phyloP scores from a whole-genome alignment of 2,797 vertebrate genomes.

The Valencia hispanica region DNA sequence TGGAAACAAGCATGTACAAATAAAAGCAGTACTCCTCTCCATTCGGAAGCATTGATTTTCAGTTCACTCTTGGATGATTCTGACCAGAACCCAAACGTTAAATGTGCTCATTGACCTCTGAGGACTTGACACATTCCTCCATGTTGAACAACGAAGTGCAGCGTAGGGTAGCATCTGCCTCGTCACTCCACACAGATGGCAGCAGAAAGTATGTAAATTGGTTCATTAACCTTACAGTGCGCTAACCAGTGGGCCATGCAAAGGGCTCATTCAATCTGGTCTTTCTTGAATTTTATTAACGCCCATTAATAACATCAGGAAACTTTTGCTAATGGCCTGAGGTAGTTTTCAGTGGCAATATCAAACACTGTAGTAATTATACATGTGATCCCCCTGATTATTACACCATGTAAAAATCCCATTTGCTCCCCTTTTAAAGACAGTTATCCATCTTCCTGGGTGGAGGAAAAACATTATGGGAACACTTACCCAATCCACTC shows the following conservation, averaged over 20 bases:
- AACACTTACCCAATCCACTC: constrained; percentile 26
- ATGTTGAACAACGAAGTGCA: constrained; percentile 58
- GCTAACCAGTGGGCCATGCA: constrained; percentile 76
- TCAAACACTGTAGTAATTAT: constrained; percentile 81
- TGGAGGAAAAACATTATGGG: constrained; percentile 27
- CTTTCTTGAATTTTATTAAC: constrained; percentile 80
- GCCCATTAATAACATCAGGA: constrained; percentile 75
- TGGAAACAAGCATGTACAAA: constrained; percentile 4
- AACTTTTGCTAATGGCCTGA: constrained; percentile 75
- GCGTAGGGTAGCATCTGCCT: constrained; percentile 67
- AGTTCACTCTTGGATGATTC: constrained; percentile 22
- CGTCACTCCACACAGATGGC: constrained; percentile 74
- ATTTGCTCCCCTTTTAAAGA: constrained; percentile 34
- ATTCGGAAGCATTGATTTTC: constrained; percentile 28
- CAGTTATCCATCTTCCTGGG: constrained; percentile 48
- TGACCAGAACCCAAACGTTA: constrained; percentile 41
- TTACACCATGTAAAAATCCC: constrained; percentile 65
- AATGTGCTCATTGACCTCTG: constrained; percentile 50
- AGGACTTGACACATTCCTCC: constrained; percentile 62
- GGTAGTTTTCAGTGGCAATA: constrained; percentile 72
- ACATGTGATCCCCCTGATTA: constrained; percentile 81
- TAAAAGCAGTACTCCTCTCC: constrained; percentile 10
- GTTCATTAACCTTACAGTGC: constrained; percentile 84
- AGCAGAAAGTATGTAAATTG: constrained; percentile 80
- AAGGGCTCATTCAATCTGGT: constrained; percentile 69